Evolutionary conservation across 2,113 vertebrate species (phyloP), one percentile per base, ranked within the genome.

Genomic region (Hystrix cristata): DNA sequence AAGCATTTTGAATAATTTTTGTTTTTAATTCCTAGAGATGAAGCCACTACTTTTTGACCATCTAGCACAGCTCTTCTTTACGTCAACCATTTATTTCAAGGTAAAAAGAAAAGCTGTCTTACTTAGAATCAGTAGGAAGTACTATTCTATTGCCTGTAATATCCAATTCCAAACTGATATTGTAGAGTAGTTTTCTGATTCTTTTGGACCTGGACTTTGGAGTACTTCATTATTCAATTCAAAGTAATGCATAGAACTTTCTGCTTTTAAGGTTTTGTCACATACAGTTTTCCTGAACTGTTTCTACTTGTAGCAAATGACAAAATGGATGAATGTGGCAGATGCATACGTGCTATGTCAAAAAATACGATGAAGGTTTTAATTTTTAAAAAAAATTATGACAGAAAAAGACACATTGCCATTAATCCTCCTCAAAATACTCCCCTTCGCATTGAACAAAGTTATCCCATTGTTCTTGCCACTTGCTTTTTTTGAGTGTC

Each of bases 41-140:
- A 98, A 98, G 62, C 92, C 95, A 2, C 97, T 99, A 76, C 97
- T 99, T 89, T 99, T 98, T 90, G 98, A 99, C 95, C 99, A 99
- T 3, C 97, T 99, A 96, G 98, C 98, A 97, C 99, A 99, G 96
- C 99, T 99, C 27, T 99, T 99, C 97, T 99, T 99, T 98, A 99
- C 99, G 53, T 99, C 99, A 5, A 99, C 99, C 0, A 78, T 99
- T 95, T 99, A 99, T 98, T 99, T 99, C 97, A 99, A 99, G 99
- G 99, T 99, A 98, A 98, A 60, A 94, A 84, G 18, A 60, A 34
- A 64, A 15, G 15, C 34, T 53, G 21, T 87, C 53, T 71, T 71
- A 5, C n/a, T 93, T 81, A 59, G 25, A 76, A 86, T 90, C 7
- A 86, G 16, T 65, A 72, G 10, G 60, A 83, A 94, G 15, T 83